Evolutionary conservation across 1,140 invertebrate species (phyloP).

Genomic region (Linepithema humile): DNA sequence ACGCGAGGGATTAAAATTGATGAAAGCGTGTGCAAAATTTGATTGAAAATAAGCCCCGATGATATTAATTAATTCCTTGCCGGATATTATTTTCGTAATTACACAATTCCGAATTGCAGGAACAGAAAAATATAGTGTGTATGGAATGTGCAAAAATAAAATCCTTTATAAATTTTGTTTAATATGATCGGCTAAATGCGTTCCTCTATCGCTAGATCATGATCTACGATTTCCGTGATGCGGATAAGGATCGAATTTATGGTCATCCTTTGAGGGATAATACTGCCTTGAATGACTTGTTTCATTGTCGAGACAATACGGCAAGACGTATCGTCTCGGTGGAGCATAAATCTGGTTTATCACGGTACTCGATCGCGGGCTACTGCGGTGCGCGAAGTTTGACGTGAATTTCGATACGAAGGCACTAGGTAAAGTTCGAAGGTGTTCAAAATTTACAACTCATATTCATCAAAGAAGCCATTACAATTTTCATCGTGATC

Average conservation of each 20-base stretch:
- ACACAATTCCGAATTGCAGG: neutral
- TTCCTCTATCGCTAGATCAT: neutral
- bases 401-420: slow-evolving; percentile 45
- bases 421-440: neutral
- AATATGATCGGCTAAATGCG: neutral
- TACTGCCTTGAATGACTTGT: slow-evolving; percentile 49
- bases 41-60: neutral
- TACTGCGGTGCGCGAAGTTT: slow-evolving; percentile 36
- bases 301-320: slow-evolving; percentile 57
- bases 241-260: slow-evolving; percentile 56
- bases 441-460: slow-evolving; percentile 29
- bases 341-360: slow-evolving; percentile 51
- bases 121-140: neutral
- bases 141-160: neutral
- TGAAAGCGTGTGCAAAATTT: neutral
- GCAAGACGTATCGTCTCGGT: slow-evolving; percentile 33
- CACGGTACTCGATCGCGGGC: slow-evolving; percentile 37
- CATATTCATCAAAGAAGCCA: neutral
- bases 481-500: neutral
- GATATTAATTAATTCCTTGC: neutral
- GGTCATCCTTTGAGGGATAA: slow-evolving; percentile 57
- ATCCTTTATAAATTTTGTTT: slow-evolving; percentile 26
- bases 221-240: slow-evolving; percentile 38
- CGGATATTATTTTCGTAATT: neutral
- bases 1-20: neutral